Percentiles rank a stretch among this genome's conserved stretches.
These are phyloP conservation scores for Engystomops pustulosus DNA, from an alignment of 2,113 vertebrate genomes.

Conservation along the genomic window DNA sequence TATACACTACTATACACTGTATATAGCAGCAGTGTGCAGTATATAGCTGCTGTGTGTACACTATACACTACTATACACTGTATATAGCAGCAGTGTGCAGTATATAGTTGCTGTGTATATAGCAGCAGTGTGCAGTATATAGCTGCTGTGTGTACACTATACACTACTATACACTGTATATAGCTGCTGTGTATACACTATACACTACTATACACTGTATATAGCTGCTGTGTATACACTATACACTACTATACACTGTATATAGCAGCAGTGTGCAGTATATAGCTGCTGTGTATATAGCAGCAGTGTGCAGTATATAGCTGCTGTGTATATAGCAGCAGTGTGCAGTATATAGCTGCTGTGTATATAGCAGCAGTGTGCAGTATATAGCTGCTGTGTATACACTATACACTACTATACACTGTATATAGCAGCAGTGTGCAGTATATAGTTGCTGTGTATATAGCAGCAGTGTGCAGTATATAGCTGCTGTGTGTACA, in stretches of 20 bases:
- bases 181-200: too few relatives aligned
- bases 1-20: neutral
- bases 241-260: neutral
- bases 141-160: neutral
- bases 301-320: neutral
- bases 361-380: neutral
- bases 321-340: neutral
- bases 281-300: neutral
- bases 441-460: too few relatives aligned
- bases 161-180: neutral
- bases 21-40: too few relatives aligned
- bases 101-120: too few relatives aligned
- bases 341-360: neutral
- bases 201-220: too few relatives aligned
- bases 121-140: too few relatives aligned
- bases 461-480: neutral
- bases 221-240: neutral
- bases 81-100: neutral
- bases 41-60: too few relatives aligned
- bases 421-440: neutral
- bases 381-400: too few relatives aligned
- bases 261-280: neutral
- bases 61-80: neutral
- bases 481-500: too few relatives aligned
- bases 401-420: neutral